Percentiles rank a stretch among this genome's conserved stretches.
Evolutionary conservation across 2,797 vertebrate species (phyloP).

Genomic region (Acanthopagrus latus): DNA sequence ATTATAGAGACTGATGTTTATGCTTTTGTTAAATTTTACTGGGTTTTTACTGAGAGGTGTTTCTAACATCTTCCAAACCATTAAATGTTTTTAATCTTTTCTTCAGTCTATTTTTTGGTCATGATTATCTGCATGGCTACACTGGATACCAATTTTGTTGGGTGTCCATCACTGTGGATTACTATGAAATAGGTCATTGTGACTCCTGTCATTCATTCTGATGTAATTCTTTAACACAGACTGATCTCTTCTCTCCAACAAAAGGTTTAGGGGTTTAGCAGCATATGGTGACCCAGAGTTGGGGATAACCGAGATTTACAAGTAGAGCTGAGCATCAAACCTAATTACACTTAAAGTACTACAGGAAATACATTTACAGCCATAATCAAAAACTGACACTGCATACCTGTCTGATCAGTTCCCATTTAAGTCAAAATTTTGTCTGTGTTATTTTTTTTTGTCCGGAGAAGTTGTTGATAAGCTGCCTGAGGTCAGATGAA

Average conservation of each 20-base stretch:
- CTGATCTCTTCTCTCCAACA: slow-evolving; percentile 11
- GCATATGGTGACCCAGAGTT: slow-evolving; percentile 33
- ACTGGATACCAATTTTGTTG: not conserved
- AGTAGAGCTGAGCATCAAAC: not conserved
- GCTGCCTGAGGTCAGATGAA: not conserved
- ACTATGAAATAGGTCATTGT: not conserved
- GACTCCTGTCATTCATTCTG: not conserved
- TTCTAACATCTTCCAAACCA: not conserved
- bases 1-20: too few species aligned
- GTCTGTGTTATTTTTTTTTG: not conserved
- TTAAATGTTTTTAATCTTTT: not conserved
- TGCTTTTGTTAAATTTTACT: too few species aligned
- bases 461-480: not conserved
- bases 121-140: not conserved
- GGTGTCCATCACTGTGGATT: not conserved
- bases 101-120: not conserved
- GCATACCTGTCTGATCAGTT: too few species aligned
- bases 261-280: slow-evolving; percentile 15
- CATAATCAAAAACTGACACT: too few species aligned
- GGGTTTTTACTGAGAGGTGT: too few species aligned
- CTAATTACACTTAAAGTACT: not conserved
- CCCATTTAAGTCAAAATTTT: too few species aligned
- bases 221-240: slow-evolving; percentile 17
- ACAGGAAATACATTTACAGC: not conserved
- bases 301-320: slow-evolving; percentile 14